phyloP scores from a whole-genome alignment of 2,113 vertebrate species.

The Pterocles burchelli region DNA sequence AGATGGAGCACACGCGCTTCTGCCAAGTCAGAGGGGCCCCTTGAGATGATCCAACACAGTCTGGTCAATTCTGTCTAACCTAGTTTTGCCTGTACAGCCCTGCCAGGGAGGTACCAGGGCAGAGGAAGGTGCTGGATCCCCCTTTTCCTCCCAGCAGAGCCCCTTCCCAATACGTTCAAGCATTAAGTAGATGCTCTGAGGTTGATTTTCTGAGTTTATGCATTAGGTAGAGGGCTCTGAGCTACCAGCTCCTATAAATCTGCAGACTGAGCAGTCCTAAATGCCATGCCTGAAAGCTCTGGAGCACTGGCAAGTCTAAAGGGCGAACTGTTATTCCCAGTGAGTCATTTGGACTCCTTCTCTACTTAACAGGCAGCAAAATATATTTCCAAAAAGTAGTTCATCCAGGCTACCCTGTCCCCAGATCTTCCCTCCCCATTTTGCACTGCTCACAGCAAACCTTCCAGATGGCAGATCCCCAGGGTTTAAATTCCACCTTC shows the following conservation, averaged over 20 bases:
- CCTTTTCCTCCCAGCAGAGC: not conserved
- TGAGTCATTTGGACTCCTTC: not conserved
- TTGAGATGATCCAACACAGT: not conserved
- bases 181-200: no score
- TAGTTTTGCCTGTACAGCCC: not conserved
- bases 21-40: not conserved
- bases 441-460: not conserved
- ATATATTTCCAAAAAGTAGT: not conserved
- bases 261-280: not conserved
- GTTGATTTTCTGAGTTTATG: not conserved
- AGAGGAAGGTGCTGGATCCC: not conserved
- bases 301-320: not conserved
- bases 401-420: not conserved
- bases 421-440: not conserved
- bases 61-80: not conserved
- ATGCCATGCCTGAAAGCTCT: not conserved
- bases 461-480: not conserved
- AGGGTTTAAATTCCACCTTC: not conserved
- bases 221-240: not conserved
- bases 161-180: not conserved
- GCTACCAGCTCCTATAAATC: rapidly evolving
- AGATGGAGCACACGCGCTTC: slow-evolving; percentile 36
- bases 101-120: rapidly evolving
- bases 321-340: not conserved
- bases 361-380: not conserved